A percentile compares a stretch with the other conserved stretches of the same genome.
phyloP scores from a whole-genome alignment of 2,888 invertebrate species.

The Drepana falcataria region DNA sequence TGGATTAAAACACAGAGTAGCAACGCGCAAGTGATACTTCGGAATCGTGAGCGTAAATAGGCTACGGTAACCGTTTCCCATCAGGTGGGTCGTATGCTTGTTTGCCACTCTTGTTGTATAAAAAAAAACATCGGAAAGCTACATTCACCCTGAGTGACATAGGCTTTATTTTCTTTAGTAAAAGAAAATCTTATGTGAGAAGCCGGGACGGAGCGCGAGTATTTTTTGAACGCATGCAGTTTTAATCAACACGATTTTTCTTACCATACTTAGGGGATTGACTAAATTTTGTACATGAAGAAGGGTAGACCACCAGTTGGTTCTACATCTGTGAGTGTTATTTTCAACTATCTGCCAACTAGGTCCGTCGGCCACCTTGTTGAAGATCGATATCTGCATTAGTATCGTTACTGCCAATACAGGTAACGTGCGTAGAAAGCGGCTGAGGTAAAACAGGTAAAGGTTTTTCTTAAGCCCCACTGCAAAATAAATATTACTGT shows the following conservation, averaged over 20 bases:
- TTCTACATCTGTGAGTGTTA: conserved; percentile 26
- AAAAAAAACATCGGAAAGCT: no score
- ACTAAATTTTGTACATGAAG: conserved; percentile 44
- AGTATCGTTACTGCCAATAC: conserved; percentile 41
- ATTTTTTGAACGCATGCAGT: no score
- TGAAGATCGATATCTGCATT: conserved; percentile 44
- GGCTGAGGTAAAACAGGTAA: conserved; percentile 55
- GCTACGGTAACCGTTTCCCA: no score
- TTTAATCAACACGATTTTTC: conserved; percentile 4
- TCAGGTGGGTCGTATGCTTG: no score
- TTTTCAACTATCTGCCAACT: conserved; percentile 30
- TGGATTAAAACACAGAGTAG: no score
- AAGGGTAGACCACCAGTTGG: conserved; percentile 35
- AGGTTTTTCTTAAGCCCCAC: conserved; percentile 44
- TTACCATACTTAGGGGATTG: conserved; percentile 33
- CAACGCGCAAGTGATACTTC: no score
- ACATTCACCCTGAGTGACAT: no score
- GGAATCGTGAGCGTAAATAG: no score
- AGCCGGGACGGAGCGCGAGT: no score
- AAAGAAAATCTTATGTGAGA: no score
- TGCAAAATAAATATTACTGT: conserved; percentile 26
- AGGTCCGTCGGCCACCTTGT: conserved; percentile 48
- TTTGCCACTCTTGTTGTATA: no score
- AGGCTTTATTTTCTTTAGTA: no score
- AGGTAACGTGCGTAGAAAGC: conserved; percentile 55